Base-by-base conservation (phyloP, 2,888 invertebrate genomes). In the Cremastobaeus sp. region DNA sequence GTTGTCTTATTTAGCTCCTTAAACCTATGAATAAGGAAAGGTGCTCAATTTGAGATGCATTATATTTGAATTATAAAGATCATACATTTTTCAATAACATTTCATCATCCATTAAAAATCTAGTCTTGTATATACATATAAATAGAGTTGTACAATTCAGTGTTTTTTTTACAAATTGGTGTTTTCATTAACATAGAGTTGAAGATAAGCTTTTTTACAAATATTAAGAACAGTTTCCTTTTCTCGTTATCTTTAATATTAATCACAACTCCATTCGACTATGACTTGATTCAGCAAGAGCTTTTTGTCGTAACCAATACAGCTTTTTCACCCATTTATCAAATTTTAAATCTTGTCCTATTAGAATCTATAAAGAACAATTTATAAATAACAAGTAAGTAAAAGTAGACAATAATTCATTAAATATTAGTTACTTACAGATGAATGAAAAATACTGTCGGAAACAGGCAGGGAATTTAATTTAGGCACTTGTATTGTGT, bases 261-360 rank as follows among this genome's bases (percentile, higher is more conserved):
- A 28, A 18, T 30, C n/a, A 11, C 8, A 6, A 47, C 5, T n/a
- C n/a, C n/a, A 41, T 11, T 68, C 12, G 57, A 35, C 45, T 52
- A 9, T 76, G 32, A 9, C 66, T 43, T 34, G 50, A n/a, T 39
- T 87, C 92, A 79, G 88, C 88, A 32, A 91, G 85, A 83, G 91
- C 91, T 85, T 91, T 92, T 78, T 92, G 92, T 57, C 93, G 90
- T 76, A 91, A 90, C 39, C 90, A 90, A 80, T 90, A 92, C 1
- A 92, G 87, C 81, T 92, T 92, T 80, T 92, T 93, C 21, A 93
- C 90, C 94, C 94, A 94, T 89, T 92, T 93, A 76, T 94, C 94
- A 81, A 91, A 91, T 66, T 92, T 89, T 54, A 90, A 90, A 77
- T 92, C 92, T 84, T 92, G 92, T 86, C 91, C 91, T 48, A 91